Base-by-base conservation (phyloP, 2,797 vertebrate species). In the Pteropus rufus region DNA sequence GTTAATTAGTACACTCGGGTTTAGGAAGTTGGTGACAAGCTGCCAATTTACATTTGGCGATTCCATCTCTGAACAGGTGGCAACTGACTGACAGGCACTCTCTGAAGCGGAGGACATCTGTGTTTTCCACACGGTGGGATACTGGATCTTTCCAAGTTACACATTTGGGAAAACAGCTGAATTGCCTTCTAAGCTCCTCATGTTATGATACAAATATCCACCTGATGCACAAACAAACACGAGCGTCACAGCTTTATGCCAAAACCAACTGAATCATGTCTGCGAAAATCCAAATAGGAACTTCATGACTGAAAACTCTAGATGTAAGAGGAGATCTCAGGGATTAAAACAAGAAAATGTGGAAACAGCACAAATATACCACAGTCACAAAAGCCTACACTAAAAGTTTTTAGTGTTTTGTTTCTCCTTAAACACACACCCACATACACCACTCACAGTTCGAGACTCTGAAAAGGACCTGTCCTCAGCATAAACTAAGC, bases 131-230 rank as follows among this genome's bases (percentile, higher is more conserved):
- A 85, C 21, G 67, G 75, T 29, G 9, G 87, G 87, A 90, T 23
- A 86, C 21, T 36, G 31, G 56, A 93, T 96, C 96, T 90, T 88
- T 96, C 96, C 80, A 88, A 96, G 77, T 72, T 31, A 54, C 84
- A 95, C 96, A 97, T 98, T 96, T 94, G 95, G 94, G 94, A 87
- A 87, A 98, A 98, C 96, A 97, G 95, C 75, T 92, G 96, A 96
- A n/a, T 39, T 67, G 91, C 76, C 58, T 65, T n/a, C 64, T 83
- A 94, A 94, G 92, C 94, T 97, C 96, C 94, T 95, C 96, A 92
- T 96, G 87, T 95, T 92, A 18, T 23, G 69, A 94, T 97, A 98
- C 96, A 98, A 97, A 98, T 93, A 96, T 54, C 75, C 93, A 93
- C 83, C 88, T 88, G 89, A 82, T 56, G 4, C 44, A 41, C 93